phyloP scores from a whole-genome alignment of 2,797 vertebrate genomes.

The Myiothlypis coronata region DNA sequence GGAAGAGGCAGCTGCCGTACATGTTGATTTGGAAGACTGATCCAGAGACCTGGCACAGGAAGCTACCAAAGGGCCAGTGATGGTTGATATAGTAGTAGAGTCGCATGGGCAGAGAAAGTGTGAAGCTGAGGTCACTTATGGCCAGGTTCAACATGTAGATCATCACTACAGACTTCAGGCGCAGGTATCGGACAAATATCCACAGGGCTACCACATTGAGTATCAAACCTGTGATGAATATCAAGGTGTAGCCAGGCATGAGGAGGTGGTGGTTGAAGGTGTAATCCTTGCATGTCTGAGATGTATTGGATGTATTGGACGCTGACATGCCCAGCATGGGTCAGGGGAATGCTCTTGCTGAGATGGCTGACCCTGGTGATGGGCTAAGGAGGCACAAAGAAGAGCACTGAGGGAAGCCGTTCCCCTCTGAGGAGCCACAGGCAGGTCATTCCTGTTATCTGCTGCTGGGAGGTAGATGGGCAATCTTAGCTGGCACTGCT shows the following conservation, averaged over 20 bases:
- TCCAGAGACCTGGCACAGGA: conserved; percentile 73
- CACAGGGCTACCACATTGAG: conserved; percentile 75
- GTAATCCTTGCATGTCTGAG: conserved; percentile 63
- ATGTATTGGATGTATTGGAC: not conserved
- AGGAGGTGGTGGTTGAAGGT: conserved; percentile 62
- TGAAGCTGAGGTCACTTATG: conserved; percentile 77
- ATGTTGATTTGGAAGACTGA: conserved; percentile 82
- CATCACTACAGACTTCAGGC: conserved; percentile 74
- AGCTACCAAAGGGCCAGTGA: conserved; percentile 70
- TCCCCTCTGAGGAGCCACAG: not conserved
- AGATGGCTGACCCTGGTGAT: not conserved
- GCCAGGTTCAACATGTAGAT: conserved; percentile 80
- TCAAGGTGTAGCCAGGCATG: conserved; percentile 72
- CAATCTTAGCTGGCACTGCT: not conserved
- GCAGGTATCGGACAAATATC: conserved; percentile 73
- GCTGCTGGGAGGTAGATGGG: not conserved
- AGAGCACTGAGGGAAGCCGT: not conserved
- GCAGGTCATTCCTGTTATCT: not conserved
- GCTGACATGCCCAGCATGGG: conserved; percentile 11
- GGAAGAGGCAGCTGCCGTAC: conserved; percentile 82
- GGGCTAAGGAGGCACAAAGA: not conserved
- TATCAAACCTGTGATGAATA: conserved; percentile 65
- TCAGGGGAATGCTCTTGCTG: not conserved
- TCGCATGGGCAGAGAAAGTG: conserved; percentile 73
- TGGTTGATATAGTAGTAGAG: conserved; percentile 74